Evolutionary conservation across 2,113 vertebrate species (phyloP).

Genomic region (Chaetorhynchus papuensis): DNA sequence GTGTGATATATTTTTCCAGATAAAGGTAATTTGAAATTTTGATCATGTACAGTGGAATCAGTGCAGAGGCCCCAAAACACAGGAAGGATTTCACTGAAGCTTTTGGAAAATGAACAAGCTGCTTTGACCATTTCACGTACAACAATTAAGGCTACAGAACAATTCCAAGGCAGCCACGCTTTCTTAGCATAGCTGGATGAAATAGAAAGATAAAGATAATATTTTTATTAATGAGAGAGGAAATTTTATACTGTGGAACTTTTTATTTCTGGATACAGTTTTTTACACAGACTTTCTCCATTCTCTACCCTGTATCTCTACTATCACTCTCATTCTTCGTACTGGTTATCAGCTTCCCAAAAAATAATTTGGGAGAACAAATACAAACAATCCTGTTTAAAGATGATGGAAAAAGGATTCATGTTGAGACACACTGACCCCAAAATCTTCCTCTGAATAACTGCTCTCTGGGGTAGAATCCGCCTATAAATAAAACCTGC

Average conservation of each 20-base stretch:
- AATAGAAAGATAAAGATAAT: not conserved
- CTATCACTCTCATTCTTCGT: not conserved
- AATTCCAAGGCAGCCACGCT: not conserved
- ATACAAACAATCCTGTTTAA: not conserved
- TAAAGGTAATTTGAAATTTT: not conserved
- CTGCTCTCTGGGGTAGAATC: not conserved
- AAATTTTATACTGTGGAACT: not conserved
- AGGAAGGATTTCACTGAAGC: not conserved
- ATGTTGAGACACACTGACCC: not conserved
- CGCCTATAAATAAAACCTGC: not conserved
- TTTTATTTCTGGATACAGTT: not conserved
- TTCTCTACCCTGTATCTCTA: not conserved
- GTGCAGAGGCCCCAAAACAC: not conserved
- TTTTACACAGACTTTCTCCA: not conserved
- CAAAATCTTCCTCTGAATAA: not conserved
- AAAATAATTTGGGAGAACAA: not conserved
- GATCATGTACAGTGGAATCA: not conserved
- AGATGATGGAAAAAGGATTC: not conserved
- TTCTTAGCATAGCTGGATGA: not conserved
- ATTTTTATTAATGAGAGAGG: not conserved
- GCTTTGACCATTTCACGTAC: not conserved
- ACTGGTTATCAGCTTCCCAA: not conserved
- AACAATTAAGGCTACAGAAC: not conserved
- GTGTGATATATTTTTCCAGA: not conserved
- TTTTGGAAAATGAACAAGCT: not conserved